These are phyloP conservation scores for Pollenia labialis DNA, from an alignment of 2,888 invertebrate genomes.

Conservation along the genomic window DNA sequence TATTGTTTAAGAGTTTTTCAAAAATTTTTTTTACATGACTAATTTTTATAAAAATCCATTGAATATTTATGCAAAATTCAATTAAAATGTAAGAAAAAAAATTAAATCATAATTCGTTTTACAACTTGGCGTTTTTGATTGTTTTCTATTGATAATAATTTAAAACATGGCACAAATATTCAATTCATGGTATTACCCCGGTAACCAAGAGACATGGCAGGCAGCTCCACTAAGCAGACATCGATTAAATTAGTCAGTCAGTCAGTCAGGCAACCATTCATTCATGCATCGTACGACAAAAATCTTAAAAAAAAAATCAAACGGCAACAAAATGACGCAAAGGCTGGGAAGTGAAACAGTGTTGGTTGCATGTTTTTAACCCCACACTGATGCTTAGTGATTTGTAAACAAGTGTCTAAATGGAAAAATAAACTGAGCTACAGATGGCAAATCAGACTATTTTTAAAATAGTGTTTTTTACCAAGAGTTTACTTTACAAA, in stretches of 20 bases:
- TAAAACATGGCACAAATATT: slow-evolving; percentile 51
- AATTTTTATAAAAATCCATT: not conserved
- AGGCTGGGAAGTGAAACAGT: slow-evolving; percentile 21
- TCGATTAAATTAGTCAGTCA: not conserved
- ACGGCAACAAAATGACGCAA: slow-evolving; percentile 45
- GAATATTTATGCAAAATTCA: not conserved
- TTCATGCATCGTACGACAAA: slow-evolving; percentile 35
- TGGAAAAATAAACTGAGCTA: not conserved
- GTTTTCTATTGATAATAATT: slow-evolving; percentile 44
- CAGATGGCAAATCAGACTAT: not conserved
- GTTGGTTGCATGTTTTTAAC: slow-evolving; percentile 21
- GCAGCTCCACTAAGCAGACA: too few species aligned
- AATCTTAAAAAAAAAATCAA: slow-evolving; percentile 54
- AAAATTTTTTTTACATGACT: not conserved
- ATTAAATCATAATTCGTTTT: slow-evolving; percentile 25
- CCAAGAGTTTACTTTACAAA: too few species aligned
- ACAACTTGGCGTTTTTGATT: slow-evolving; percentile 33
- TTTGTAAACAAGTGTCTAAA: slow-evolving; percentile 52
- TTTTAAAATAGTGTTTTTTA: not conserved
- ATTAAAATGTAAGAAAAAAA: not conserved
- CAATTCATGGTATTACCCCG: slow-evolving; percentile 38
- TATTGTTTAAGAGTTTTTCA: too few species aligned
- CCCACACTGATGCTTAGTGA: slow-evolving; percentile 52
- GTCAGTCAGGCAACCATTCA: slow-evolving; percentile 11
- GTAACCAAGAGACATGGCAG: slow-evolving; percentile 48